Conservation (phyloP, 1,140 invertebrate genomes). For the Neodiprion pinetum region DNA sequence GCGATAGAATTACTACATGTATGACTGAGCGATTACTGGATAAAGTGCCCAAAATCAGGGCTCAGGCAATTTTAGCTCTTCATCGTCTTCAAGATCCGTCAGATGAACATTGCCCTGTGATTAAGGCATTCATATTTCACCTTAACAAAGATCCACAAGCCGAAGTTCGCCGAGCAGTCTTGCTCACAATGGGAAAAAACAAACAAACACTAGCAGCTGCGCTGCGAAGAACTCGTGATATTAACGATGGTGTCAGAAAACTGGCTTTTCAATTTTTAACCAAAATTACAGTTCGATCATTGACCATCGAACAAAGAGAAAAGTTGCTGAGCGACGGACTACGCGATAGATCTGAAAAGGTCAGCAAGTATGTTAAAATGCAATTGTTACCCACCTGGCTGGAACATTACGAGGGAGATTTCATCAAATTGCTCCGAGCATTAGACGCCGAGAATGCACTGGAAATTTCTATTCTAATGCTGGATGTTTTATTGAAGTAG, state of each 20-base stretch:
- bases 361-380: slow-evolving; percentile 59
- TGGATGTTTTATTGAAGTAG: slow-evolving; percentile 48
- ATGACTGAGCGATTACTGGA: slow-evolving; percentile 78
- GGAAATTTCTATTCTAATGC: slow-evolving; percentile 39
- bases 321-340: slow-evolving; percentile 71
- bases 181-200: slow-evolving; percentile 55
- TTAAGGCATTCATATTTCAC: slow-evolving; percentile 80
- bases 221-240: slow-evolving; percentile 75
- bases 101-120: slow-evolving; percentile 78
- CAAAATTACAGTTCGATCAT: slow-evolving; percentile 69
- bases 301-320: slow-evolving; percentile 74
- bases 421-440: slow-evolving; percentile 67
- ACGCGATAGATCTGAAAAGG: slow-evolving; percentile 67
- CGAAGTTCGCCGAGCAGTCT: slow-evolving; percentile 60
- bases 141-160: slow-evolving; percentile 77
- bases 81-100: slow-evolving; percentile 81
- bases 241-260: slow-evolving; percentile 76
- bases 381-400: slow-evolving; percentile 72
- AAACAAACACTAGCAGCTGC: slow-evolving; percentile 60
- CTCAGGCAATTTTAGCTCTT: slow-evolving; percentile 81
- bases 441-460: slow-evolving; percentile 64
- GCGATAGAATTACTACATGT: slow-evolving; percentile 72
- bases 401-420: slow-evolving; percentile 66
- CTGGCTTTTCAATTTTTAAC: slow-evolving; percentile 77
- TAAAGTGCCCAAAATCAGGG: slow-evolving; percentile 74